Base-by-base conservation (phyloP, 2,888 invertebrate genomes). In the Meliscaeva auricollis region DNA sequence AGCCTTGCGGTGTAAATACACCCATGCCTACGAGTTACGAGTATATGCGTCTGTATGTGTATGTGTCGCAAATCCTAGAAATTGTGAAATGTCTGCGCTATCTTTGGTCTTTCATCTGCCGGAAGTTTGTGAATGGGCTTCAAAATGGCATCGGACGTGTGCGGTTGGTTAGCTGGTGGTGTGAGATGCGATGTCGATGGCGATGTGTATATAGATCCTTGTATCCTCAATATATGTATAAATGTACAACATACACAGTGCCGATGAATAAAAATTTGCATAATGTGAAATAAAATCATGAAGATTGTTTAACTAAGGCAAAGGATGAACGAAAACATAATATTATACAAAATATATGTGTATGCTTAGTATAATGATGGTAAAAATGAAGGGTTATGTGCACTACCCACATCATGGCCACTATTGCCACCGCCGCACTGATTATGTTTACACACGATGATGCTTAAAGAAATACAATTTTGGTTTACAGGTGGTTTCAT, bases 241-340 rank as follows among this genome's bases (percentile, higher is more conserved):
- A 13, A 38, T 38, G 38, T 38, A 8, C 64, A 30, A 26, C 17
- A 76, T 70, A 72, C 60, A 70, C 58, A 30, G 32, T 46, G 32
- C 11, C 15, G 68, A 73, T 73, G 82, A 78, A 83, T 83, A 74
- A 68, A 58, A 78, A 83, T 83, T 83, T 78, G 62, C 78, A 83
- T 83, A 83, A 83, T 83, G 68, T 48, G 78, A 83, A 83, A 83
- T 64, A 78, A 83, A 83, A 69, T 83, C 73, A 83, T 48, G 73
- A 62, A 64, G 41, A 62, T 44, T 83, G 82, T 73, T 78, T 69
- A 73, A 73, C 66, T 46, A 69, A 54, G 75, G 54, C 54, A 74
- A 35, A 75, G 38, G 75, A 70, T 48, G 62, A n/a, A n/a, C n/a
- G n/a, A n/a, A n/a, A 41, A 46, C 17, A 30, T 64, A 32, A 46